These are phyloP conservation scores for Terebella lapidaria DNA, from an alignment of 2,888 invertebrate species.

Conservation along the genomic window DNA sequence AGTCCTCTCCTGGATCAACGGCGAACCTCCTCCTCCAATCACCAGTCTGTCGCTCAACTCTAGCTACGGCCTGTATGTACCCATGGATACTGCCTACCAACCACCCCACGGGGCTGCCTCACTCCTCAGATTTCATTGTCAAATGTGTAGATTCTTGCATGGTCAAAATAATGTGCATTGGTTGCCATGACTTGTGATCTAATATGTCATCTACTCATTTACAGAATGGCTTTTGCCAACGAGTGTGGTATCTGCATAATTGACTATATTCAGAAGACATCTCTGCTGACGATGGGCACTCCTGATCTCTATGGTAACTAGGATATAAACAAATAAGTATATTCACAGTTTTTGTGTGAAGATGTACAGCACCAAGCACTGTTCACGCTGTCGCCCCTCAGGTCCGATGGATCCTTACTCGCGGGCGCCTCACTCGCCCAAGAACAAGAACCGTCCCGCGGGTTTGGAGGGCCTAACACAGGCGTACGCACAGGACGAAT, in stretches of 20 bases:
- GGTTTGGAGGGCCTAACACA: conserved; percentile 21
- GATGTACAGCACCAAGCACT: not conserved
- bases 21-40: conserved; percentile 73
- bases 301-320: conserved; percentile 78
- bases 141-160: too few species aligned
- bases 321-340: too few species aligned
- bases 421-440: conserved; percentile 73
- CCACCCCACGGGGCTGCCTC: too few species aligned
- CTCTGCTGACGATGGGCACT: conserved; percentile 78
- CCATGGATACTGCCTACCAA: too few species aligned
- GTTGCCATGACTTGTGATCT: not conserved
- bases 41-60: conserved; percentile 90
- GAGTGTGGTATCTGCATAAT: conserved; percentile 92
- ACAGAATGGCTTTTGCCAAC: conserved; percentile 93
- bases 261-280: conserved; percentile 85
- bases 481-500: conserved; percentile 29
- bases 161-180: too few species aligned
- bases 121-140: too few species aligned
- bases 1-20: conserved; percentile 76
- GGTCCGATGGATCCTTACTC: conserved; percentile 77
- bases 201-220: too few species aligned
- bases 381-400: too few species aligned
- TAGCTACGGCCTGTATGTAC: conserved; percentile 88
- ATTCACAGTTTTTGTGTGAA: not conserved
- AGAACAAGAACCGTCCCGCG: conserved; percentile 49